phyloP scores from a whole-genome alignment of 2,888 invertebrate species.

The Oeneis ivallda region DNA sequence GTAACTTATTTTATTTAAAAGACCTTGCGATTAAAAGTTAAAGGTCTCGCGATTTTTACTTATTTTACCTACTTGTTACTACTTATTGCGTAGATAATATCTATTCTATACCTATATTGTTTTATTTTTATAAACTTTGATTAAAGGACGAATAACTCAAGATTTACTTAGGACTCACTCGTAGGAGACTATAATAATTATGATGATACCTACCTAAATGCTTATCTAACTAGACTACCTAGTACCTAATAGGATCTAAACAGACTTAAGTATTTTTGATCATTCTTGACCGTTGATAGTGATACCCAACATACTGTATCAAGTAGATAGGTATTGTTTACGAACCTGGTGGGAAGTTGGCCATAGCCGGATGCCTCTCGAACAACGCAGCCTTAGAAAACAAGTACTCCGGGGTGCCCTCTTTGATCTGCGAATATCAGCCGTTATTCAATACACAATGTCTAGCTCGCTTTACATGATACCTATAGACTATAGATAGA shows the following conservation, averaged over 20 bases:
- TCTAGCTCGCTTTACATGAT: neutral
- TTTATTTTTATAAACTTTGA: neutral
- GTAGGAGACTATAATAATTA: too few species aligned
- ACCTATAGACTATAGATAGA: neutral
- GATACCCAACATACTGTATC: too few species aligned
- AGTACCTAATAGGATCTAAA: too few species aligned
- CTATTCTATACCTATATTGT: too few species aligned
- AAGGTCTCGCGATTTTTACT: constrained; percentile 13
- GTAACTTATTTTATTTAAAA: neutral
- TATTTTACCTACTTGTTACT: neutral
- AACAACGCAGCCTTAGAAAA: constrained; percentile 85
- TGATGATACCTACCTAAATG: too few species aligned
- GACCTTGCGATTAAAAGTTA: neutral
- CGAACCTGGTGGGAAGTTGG: constrained; percentile 84
- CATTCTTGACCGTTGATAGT: too few species aligned
- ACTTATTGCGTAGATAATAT: neutral
- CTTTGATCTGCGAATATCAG: constrained; percentile 72
- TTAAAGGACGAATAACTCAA: neutral
- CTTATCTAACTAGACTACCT: too few species aligned
- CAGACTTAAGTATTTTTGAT: too few species aligned
- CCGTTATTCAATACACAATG: neutral
- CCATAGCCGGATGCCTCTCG: constrained; percentile 86
- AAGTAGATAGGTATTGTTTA: constrained; percentile 25
- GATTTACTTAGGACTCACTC: too few species aligned
- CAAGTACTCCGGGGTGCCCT: constrained; percentile 77